Percentiles rank a stretch among this genome's conserved stretches.
These are phyloP conservation scores for Amorpha juglandis DNA, from an alignment of 2,888 invertebrate species.

Conservation along the genomic window DNA sequence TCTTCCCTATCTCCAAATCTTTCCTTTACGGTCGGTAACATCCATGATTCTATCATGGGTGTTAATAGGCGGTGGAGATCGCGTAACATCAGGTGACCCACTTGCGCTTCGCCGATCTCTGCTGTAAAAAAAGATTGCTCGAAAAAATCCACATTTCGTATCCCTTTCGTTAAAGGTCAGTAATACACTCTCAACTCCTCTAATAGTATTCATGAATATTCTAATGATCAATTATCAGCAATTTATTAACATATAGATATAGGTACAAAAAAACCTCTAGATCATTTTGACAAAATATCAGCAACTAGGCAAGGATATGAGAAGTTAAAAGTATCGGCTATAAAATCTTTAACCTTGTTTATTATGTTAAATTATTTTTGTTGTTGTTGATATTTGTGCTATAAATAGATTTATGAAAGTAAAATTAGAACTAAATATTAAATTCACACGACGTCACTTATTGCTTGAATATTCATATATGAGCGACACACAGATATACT, in stretches of 20 bases:
- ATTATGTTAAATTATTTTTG: not conserved
- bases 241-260: not conserved
- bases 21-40: too few relatives aligned
- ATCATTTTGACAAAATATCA: not conserved
- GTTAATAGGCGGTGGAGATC: too few relatives aligned
- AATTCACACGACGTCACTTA: not conserved
- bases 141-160: too few relatives aligned
- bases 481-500: too few relatives aligned
- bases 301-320: not conserved
- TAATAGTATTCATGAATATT: not conserved
- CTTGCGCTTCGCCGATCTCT: too few relatives aligned
- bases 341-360: conserved; percentile 16
- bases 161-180: too few relatives aligned
- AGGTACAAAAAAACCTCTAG: not conserved
- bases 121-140: too few relatives aligned
- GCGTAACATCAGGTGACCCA: too few relatives aligned
- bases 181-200: too few relatives aligned
- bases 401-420: conserved; percentile 6
- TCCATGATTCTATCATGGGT: too few relatives aligned
- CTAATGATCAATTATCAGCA: not conserved
- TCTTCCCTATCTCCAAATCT: too few relatives aligned
- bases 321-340: not conserved
- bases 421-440: not conserved
- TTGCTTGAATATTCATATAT: too few relatives aligned
- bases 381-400: not conserved